Conservation (phyloP, 2,888 invertebrate species). For the Acanthoscelides obtectus region DNA sequence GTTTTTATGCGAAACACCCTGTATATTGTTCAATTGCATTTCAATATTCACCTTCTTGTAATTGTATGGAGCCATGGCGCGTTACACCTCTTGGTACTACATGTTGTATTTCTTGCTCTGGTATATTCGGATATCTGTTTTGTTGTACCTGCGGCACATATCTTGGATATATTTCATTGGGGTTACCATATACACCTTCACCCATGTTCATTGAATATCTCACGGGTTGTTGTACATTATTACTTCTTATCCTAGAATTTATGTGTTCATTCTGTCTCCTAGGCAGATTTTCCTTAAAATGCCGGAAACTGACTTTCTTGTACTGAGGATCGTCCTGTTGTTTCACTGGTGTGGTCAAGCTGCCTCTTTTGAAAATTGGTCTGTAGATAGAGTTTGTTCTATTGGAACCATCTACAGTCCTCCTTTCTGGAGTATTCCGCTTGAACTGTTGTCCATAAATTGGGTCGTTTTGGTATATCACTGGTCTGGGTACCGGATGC, state of each 20-base stretch:
- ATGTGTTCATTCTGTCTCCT: not conserved
- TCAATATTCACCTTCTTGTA: conserved; percentile 12
- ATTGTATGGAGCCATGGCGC: conserved; percentile 28
- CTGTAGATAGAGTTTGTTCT: conserved; percentile 28
- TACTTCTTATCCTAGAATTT: not conserved
- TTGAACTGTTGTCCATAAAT: conserved; percentile 24
- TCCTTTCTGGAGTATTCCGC: conserved; percentile 31
- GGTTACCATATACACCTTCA: not conserved
- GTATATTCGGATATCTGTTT: conserved; percentile 4
- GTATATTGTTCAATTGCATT: no score
- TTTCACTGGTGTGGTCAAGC: conserved; percentile 42
- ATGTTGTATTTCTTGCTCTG: conserved; percentile 16
- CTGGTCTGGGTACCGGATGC: not conserved
- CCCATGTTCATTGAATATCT: not conserved
- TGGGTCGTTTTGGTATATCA: conserved; percentile 1
- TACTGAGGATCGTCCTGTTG: conserved; percentile 42
- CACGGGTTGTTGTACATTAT: not conserved
- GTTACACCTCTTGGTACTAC: conserved; percentile 21
- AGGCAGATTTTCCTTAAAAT: not conserved
- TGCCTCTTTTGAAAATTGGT: conserved; percentile 54
- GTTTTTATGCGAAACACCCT: no score
- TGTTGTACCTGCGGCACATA: conserved; percentile 28
- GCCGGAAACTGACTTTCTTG: conserved; percentile 51
- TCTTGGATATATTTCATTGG: not conserved
- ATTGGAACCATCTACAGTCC: conserved; percentile 26